Evolutionary conservation across 2,797 vertebrate genomes (phyloP).

Genomic region (Periparus ater): DNA sequence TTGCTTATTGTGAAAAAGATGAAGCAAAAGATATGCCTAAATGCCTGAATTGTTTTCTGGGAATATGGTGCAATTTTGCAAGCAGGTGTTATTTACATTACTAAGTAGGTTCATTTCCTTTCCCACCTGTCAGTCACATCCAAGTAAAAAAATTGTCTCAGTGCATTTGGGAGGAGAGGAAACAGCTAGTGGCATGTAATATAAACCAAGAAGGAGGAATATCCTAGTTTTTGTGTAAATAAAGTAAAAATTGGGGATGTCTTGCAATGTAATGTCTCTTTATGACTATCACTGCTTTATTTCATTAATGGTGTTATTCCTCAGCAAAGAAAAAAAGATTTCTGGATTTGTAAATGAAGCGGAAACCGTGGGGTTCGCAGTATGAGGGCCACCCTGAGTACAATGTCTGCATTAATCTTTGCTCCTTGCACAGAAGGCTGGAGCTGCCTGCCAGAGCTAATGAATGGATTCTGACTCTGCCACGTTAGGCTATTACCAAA

Average conservation of each 20-base stretch:
- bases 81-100: not conserved
- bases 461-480: slow-evolving; percentile 59
- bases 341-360: slow-evolving; percentile 4
- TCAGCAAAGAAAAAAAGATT: not conserved
- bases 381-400: slow-evolving; percentile 9
- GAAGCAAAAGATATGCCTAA: not conserved
- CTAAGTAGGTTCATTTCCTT: not conserved
- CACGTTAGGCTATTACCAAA: slow-evolving; percentile 40
- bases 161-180: not conserved
- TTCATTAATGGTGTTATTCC: not conserved
- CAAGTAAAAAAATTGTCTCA: not conserved
- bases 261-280: not conserved
- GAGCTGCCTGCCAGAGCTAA: slow-evolving; percentile 44
- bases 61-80: not conserved
- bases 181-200: not conserved
- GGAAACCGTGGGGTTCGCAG: not conserved
- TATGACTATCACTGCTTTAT: not conserved
- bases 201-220: not conserved
- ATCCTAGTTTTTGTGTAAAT: not conserved
- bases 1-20: not conserved
- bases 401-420: slow-evolving; percentile 27
- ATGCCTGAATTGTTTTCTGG: not conserved
- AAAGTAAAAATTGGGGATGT: not conserved
- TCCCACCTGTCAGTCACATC: not conserved
- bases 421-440: slow-evolving; percentile 53